These are phyloP conservation scores for Heliangelus exortis DNA, from an alignment of 2,797 vertebrate genomes.

Conservation along the genomic window DNA sequence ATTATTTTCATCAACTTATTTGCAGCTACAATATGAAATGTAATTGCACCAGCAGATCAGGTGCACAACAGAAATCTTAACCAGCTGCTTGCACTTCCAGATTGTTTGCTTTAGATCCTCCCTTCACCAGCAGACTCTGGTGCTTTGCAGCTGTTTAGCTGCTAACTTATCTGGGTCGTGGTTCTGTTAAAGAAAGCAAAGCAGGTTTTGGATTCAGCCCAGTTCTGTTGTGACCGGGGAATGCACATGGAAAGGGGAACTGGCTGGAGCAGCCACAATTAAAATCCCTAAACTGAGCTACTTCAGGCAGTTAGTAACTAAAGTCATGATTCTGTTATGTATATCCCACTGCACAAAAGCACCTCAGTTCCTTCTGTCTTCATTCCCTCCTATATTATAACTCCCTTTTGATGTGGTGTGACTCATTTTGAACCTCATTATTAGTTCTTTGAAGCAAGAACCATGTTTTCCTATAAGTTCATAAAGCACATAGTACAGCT, in stretches of 20 bases:
- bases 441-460: conserved; percentile 59
- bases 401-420: conserved; percentile 58
- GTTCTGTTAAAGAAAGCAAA: not conserved
- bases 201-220: not conserved
- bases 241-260: not conserved
- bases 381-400: not conserved
- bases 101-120: not conserved
- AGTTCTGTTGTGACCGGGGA: not conserved
- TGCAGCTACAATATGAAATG: not conserved
- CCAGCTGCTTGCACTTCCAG: not conserved
- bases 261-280: not conserved
- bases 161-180: not conserved
- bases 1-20: not conserved
- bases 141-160: conserved; percentile 38
- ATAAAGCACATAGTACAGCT: conserved; percentile 26
- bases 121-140: not conserved
- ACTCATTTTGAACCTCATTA: conserved; percentile 55
- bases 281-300: not conserved
- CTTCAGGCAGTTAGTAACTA: not conserved
- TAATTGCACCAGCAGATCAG: not conserved
- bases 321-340: not conserved
- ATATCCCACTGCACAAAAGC: conserved; percentile 17
- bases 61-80: conserved; percentile 1
- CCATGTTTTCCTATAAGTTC: conserved; percentile 10
- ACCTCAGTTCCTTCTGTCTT: not conserved